phyloP scores from a whole-genome alignment of 2,113 vertebrate species.

The Illadopsis cleaveri region DNA sequence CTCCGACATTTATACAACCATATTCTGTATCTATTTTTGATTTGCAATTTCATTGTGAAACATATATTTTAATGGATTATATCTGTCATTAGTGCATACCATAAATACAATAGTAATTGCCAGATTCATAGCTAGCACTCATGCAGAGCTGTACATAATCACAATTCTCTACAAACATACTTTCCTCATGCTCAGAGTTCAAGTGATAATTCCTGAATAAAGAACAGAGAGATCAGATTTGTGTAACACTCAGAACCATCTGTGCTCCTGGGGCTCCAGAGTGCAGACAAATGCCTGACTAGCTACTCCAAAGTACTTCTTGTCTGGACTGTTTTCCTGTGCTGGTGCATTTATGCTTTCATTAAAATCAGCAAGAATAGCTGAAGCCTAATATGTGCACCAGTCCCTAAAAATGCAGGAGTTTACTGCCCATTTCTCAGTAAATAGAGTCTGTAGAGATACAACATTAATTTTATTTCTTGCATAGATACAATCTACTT shows the following conservation, averaged over 20 bases:
- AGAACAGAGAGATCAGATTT: conserved; percentile 57
- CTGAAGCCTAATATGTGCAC: neutral
- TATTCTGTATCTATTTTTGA: conserved; percentile 37
- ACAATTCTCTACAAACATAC: conserved; percentile 37
- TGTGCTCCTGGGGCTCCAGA: conserved; percentile 20
- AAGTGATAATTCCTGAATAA: conserved; percentile 55
- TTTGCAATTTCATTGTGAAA: neutral
- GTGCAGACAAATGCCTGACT: neutral
- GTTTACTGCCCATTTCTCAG: neutral
- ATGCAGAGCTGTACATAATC: conserved; percentile 46
- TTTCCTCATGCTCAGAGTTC: conserved; percentile 36
- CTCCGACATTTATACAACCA: neutral
- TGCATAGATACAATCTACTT: conserved; percentile 42
- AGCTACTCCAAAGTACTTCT: neutral
- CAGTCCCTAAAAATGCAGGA: neutral
- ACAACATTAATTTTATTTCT: conserved; percentile 50
- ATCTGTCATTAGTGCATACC: conserved; percentile 13
- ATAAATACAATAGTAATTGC: conserved; percentile 22
- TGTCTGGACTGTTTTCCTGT: neutral
- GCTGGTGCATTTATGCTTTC: neutral
- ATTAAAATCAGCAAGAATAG: neutral
- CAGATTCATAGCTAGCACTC: conserved; percentile 42
- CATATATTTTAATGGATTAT: neutral
- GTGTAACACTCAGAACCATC: conserved; percentile 60
- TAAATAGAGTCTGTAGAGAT: neutral